Evolutionary conservation across 2,797 vertebrate species (phyloP).

Genomic region (Anabacerthia variegaticeps): DNA sequence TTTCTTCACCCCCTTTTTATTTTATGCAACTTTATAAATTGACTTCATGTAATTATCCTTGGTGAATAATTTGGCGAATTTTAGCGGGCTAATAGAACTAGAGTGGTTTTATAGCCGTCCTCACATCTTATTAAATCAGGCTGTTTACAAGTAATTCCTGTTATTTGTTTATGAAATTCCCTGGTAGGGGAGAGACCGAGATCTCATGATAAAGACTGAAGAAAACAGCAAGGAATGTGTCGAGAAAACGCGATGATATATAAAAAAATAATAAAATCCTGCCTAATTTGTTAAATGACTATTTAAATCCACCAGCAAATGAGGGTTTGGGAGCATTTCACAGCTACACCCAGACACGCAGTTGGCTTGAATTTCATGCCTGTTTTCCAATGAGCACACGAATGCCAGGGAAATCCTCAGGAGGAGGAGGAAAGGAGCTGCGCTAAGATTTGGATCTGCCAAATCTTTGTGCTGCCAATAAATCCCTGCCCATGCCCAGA

Average conservation of each 20-base stretch:
- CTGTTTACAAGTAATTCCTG: neutral
- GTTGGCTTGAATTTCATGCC: neutral
- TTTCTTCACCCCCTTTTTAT: neutral
- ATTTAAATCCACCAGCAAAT: neutral
- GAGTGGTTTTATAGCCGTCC: neutral
- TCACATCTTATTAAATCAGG: neutral
- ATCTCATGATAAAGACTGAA: neutral
- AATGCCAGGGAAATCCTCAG: neutral
- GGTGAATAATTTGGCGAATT: neutral
- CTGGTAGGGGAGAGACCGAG: neutral
- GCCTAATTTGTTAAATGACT: neutral
- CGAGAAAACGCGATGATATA: neutral
- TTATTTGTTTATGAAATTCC: neutral
- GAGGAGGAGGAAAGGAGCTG: neutral
- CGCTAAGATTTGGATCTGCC: neutral
- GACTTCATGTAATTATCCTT: neutral
- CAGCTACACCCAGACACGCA: neutral
- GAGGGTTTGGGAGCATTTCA: neutral
- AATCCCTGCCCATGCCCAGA: neutral
- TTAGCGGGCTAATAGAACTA: neutral
- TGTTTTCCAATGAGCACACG: neutral
- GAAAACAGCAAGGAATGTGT: neutral
- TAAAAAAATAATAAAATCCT: neutral
- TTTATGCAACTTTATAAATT: neutral
- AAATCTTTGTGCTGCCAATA: neutral